Evolutionary conservation across 2,888 invertebrate species (phyloP).

Genomic region (Selenia dentaria): DNA sequence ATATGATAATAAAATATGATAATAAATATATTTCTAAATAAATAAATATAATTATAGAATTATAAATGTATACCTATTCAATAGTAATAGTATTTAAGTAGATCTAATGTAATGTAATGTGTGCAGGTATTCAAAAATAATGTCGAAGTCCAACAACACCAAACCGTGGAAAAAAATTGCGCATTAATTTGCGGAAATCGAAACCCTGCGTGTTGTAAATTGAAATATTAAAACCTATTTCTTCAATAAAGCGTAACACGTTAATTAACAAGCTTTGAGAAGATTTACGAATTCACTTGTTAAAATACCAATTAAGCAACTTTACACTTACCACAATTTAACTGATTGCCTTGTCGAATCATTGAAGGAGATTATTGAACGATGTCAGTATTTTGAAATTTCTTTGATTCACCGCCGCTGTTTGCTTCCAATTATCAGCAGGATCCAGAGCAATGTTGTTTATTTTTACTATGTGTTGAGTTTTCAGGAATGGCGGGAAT

Average conservation of each 20-base stretch:
- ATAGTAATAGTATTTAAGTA: too few species aligned
- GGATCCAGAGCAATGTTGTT: not conserved
- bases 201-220: not conserved
- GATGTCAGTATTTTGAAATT: slow-evolving; percentile 20
- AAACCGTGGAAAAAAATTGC: too few species aligned
- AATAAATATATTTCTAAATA: too few species aligned
- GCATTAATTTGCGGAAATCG: not conserved
- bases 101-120: too few species aligned
- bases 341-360: slow-evolving; percentile 16
- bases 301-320: slow-evolving; percentile 3
- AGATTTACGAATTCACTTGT: not conserved
- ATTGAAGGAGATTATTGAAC: slow-evolving; percentile 16
- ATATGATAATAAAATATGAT: too few species aligned
- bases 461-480: not conserved
- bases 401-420: slow-evolving; percentile 15
- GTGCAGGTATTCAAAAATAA: too few species aligned
- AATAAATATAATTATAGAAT: too few species aligned
- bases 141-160: too few species aligned
- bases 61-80: too few species aligned
- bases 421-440: slow-evolving; percentile 24
- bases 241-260: not conserved
- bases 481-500: slow-evolving; percentile 18
- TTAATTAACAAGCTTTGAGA: not conserved
- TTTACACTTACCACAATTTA: not conserved
- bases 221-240: not conserved